Base-by-base conservation (phyloP, 37 sponge, comb jelly and placozoan genomes). In the Petrosia ficiformis region DNA sequence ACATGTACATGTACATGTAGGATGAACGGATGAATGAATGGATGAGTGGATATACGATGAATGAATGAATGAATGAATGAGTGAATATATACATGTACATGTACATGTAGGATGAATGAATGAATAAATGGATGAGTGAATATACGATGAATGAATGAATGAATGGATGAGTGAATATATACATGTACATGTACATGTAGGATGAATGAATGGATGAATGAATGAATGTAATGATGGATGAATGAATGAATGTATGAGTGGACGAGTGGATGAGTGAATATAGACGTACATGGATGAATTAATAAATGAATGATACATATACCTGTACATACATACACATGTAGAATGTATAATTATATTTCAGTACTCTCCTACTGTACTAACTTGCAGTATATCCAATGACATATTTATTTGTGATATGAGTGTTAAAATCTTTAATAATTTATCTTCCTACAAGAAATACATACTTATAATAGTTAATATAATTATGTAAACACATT, bases 311-410 rank as follows among this genome's bases (percentile, higher is more conserved):
- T 11, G n/a, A n/a, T n/a, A n/a, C n/a, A 64, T 64, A 11, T 16
- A 64, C 66, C 10, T 16, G 19, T 30, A n/a, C 54, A 19, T 14
- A 48, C 8, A 8, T 14, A 48, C 14, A 14, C 8, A 48, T 48
- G 14, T 48, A 19, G 54, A 14, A 48, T 48, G 54, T 14, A 48
- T 19, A 48, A 8, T 19, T 14, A 48, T 48, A 48, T 8, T 14
- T 48, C 8, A 19, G 14, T 14, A 48, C 54, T 19, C 54, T 48
- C 54, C 14, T 14, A 48, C 54, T 48, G 14, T 32, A 32, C 28
- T 58, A 26, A 86, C 87, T 74, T 80, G 73, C 30, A 86, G 67
- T 33, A 86, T 48, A 14, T 80, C 77, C 30, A 86, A 44, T 10
- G 81, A 74, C 87, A 86, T 86, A 3, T 68, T 52, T 31, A 86